Conservation (phyloP, 2,888 invertebrate genomes). For the Lapara coniferarum region DNA sequence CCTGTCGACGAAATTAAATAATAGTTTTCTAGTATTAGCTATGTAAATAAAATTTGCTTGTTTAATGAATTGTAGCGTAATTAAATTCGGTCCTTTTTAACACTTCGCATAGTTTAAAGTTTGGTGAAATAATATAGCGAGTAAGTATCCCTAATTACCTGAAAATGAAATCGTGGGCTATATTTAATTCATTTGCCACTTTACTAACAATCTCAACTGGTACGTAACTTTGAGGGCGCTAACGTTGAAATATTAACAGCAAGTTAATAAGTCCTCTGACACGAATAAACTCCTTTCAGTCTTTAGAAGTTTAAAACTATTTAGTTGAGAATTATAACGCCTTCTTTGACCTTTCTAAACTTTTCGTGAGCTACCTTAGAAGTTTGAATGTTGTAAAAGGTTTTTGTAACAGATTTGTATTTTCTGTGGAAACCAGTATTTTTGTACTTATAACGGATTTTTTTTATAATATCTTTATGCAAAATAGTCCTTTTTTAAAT, state of each 20-base stretch:
- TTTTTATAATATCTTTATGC: no score
- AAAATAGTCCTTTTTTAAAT: no score
- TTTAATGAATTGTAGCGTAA: background rate
- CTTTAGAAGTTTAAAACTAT: constrained; percentile 39
- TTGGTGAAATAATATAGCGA: background rate
- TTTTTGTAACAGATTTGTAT: background rate
- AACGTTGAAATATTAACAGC: constrained; percentile 23
- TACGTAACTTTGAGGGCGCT: constrained; percentile 15
- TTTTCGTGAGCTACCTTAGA: constrained; percentile 2
- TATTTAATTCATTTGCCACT: constrained; percentile 3
- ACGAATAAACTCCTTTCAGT: constrained; percentile 17
- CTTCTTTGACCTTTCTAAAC: constrained; percentile 27
- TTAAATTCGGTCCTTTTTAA: background rate
- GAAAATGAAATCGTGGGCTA: constrained; percentile 4
- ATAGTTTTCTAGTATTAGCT: no score
- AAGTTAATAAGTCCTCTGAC: constrained; percentile 26
- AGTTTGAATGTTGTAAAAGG: constrained; percentile 8
- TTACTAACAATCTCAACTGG: background rate
- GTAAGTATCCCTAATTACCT: background rate
- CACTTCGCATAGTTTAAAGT: background rate
- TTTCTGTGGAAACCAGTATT: background rate
- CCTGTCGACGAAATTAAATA: background rate
- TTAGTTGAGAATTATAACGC: constrained; percentile 38
- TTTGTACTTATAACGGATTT: no score
- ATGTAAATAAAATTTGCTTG: no score